A percentile compares a stretch with the other conserved stretches of the same genome.
phyloP scores from a whole-genome alignment of 2,797 vertebrate species.

The Echiichthys vipera region DNA sequence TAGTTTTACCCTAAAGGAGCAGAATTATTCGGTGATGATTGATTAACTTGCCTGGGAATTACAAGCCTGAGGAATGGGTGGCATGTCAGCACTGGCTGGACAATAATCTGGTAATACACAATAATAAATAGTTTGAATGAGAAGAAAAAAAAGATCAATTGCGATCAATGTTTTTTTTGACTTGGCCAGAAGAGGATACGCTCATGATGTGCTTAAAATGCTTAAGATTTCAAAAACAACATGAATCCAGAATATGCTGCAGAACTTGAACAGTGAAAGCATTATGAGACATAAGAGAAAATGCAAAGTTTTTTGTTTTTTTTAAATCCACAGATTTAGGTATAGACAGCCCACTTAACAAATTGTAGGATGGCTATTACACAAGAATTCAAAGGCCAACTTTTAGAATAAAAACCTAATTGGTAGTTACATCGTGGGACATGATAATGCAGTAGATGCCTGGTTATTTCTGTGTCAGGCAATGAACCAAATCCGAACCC shows the following conservation, averaged over 20 bases:
- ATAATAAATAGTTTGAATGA: not conserved
- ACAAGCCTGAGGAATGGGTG: slow-evolving; percentile 12
- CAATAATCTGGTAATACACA: not conserved
- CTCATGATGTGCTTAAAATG: not conserved
- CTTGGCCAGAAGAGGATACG: not conserved
- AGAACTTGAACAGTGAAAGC: not conserved
- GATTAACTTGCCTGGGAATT: slow-evolving; percentile 31
- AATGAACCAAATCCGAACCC: not conserved
- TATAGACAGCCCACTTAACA: not conserved
- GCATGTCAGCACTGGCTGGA: slow-evolving; percentile 5
- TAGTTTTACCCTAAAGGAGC: not conserved
- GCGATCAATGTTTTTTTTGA: not conserved
- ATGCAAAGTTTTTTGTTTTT: not conserved
- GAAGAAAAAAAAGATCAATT: not conserved
- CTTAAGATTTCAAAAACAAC: not conserved
- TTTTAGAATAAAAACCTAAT: not conserved
- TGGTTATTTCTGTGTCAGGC: not conserved
- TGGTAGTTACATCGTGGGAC: not conserved
- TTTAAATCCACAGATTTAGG: not conserved
- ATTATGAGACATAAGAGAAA: not conserved
- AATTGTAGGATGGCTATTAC: not conserved
- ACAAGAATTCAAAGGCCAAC: not conserved
- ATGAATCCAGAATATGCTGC: not conserved
- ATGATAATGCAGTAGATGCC: not conserved
- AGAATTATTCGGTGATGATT: slow-evolving; percentile 38